phyloP scores from a whole-genome alignment of 2,797 vertebrate species.

The Leucoraja ocellata region DNA sequence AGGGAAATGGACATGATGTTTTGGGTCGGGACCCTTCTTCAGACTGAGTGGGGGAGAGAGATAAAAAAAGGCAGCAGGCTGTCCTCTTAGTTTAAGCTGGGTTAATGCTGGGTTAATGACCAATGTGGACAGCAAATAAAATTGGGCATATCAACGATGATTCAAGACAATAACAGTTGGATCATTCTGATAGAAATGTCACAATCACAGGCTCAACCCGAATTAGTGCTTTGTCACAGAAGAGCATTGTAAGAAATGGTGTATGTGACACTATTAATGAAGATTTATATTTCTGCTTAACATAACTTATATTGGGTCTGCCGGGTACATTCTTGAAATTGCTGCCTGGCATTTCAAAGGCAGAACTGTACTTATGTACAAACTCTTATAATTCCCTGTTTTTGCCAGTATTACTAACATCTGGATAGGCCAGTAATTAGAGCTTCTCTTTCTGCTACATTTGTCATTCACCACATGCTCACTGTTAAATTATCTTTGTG shows the following conservation, averaged over 20 bases:
- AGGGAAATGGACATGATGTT: too few relatives aligned
- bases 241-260: not conserved
- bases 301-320: constrained; percentile 1
- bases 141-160: not conserved
- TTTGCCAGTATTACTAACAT: constrained; percentile 35
- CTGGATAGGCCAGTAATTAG: constrained; percentile 29
- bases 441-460: constrained; percentile 18
- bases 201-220: not conserved
- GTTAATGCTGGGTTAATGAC: not conserved
- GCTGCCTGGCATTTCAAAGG: constrained; percentile 33
- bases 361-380: constrained; percentile 35
- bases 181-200: not conserved
- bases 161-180: not conserved
- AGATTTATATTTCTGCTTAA: constrained; percentile 34
- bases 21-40: too few relatives aligned
- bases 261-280: not conserved
- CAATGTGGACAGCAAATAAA: not conserved
- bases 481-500: not conserved
- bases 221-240: not conserved
- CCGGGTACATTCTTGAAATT: constrained; percentile 22
- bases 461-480: constrained; percentile 25
- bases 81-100: not conserved
- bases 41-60: not conserved
- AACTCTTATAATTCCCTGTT: constrained; percentile 29
- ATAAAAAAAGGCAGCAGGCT: not conserved